Conservation (phyloP, 2,888 invertebrate species). For the Cheilosia urbana region DNA sequence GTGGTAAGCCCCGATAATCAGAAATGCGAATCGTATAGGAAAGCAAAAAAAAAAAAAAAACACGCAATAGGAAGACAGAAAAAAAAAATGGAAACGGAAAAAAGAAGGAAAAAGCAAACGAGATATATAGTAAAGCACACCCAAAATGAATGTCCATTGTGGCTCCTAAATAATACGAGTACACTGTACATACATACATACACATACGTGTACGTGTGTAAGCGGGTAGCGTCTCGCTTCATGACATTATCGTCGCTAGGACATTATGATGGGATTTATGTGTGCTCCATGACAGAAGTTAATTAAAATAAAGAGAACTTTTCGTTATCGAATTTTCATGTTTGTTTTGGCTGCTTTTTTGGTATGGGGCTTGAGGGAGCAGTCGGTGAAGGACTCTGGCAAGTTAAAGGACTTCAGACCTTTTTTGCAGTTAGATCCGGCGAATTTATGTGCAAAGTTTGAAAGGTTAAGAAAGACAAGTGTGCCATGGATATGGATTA, state of each 20-base stretch:
- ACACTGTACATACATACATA: too few relatives aligned
- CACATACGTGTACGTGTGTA: not conserved
- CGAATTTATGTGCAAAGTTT: slow-evolving; percentile 22
- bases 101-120: slow-evolving; percentile 15
- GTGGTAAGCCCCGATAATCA: slow-evolving; percentile 50
- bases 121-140: slow-evolving; percentile 4
- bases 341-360: not conserved
- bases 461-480: slow-evolving; percentile 12
- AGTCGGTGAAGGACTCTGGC: not conserved
- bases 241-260: slow-evolving; percentile 23
- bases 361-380: not conserved
- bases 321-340: slow-evolving; percentile 47
- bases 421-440: slow-evolving; percentile 15
- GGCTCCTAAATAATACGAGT: not conserved
- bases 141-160: slow-evolving; percentile 21
- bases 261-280: slow-evolving; percentile 61
- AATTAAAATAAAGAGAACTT: slow-evolving; percentile 55
- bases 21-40: slow-evolving; percentile 32
- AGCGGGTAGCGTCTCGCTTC: slow-evolving; percentile 16
- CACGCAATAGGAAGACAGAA: not conserved
- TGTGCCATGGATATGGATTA: not conserved
- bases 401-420: slow-evolving; percentile 1
- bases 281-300: slow-evolving; percentile 38
- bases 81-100: slow-evolving; percentile 14
- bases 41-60: not conserved